Evolutionary conservation across 1,140 invertebrate genomes (phyloP).

Genomic region (Cherax quadricarinatus): DNA sequence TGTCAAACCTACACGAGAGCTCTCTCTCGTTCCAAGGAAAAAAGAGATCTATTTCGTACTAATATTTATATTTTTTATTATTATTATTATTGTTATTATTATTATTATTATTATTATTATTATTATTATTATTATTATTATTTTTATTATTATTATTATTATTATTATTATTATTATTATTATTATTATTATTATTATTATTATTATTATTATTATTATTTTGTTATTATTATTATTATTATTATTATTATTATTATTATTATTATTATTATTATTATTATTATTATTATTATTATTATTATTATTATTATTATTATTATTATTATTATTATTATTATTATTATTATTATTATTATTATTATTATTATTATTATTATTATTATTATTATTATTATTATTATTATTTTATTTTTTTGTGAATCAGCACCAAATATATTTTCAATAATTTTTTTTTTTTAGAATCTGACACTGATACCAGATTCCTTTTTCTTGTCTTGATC

Average conservation of each 20-base stretch:
- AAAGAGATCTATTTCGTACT: neutral
- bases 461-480: too few species aligned
- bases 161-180: neutral
- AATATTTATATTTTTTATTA: neutral
- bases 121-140: neutral
- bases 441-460: too few species aligned
- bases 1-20: neutral
- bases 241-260: neutral
- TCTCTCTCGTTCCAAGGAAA: neutral
- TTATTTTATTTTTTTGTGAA: too few species aligned
- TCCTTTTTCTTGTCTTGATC: too few species aligned
- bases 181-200: neutral
- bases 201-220: neutral
- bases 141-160: neutral
- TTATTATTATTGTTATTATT: neutral
- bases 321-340: neutral
- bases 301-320: neutral
- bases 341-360: neutral
- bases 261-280: neutral
- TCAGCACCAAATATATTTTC: too few species aligned
- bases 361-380: neutral
- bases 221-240: neutral
- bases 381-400: neutral
- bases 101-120: neutral
- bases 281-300: neutral